These are phyloP conservation scores for Nebria ingens DNA, from an alignment of 1,140 invertebrate species.

Conservation along the genomic window DNA sequence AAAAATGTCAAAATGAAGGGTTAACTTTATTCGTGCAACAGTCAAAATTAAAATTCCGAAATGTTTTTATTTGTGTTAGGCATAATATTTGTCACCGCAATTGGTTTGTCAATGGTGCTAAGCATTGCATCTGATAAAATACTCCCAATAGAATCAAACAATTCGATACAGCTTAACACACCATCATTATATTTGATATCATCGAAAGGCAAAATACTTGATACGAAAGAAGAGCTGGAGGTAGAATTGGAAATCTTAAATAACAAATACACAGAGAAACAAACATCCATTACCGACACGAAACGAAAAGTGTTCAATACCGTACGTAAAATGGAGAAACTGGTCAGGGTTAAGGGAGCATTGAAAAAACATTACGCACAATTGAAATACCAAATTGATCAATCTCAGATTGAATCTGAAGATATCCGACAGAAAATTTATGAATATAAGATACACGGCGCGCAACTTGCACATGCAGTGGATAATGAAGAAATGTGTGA, in stretches of 20 bases:
- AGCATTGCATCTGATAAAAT: no score
- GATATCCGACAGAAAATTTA: not conserved
- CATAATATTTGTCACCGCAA: no score
- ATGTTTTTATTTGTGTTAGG: no score
- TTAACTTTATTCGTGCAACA: no score
- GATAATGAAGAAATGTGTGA: not conserved
- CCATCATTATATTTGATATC: not conserved
- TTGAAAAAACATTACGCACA: not conserved
- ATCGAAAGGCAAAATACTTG: not conserved
- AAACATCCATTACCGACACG: not conserved
- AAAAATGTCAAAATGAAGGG: no score
- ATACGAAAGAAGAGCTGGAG: not conserved
- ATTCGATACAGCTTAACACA: no score
- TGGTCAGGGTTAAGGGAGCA: not conserved
- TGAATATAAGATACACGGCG: not conserved
- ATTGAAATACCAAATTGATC: not conserved
- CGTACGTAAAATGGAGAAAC: not conserved
- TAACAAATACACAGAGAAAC: not conserved
- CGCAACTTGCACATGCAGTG: no score
- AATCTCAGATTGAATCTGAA: not conserved
- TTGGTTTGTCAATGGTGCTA: no score
- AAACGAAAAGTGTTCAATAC: not conserved
- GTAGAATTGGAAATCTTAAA: slow-evolving; percentile 1
- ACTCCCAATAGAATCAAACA: no score
- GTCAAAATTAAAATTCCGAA: no score